Evolutionary conservation across 2,113 vertebrate genomes (phyloP), one percentile per base, ranked within the genome.

Genomic region (Caracal caracal): DNA sequence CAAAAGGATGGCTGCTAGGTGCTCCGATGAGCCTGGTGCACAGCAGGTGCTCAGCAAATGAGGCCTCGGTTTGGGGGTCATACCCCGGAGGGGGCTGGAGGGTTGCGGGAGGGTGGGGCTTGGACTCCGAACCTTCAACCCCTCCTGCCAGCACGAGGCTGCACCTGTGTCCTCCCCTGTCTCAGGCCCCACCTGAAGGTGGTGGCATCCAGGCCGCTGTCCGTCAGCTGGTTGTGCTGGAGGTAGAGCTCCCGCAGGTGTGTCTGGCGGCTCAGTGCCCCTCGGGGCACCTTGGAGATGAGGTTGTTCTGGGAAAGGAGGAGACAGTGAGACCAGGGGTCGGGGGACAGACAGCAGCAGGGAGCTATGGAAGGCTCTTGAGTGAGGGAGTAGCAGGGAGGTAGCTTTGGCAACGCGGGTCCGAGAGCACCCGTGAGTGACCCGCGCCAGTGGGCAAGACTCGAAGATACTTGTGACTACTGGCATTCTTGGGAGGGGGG

Each of bases 241-340:
- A 98, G 98, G 71, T 98, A 90, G 28, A 98, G 97, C 40, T 98
- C 98, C 0, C 98, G 97, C n/a, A 98, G 98, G 1, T 93, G 94
- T 20, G 86, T 80, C 88, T 98, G 98, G 40, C 86, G 93, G 90
- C 95, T 96, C 70, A 98, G 94, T 4, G 98, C 98, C 26, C 98
- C 98, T 68, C 97, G 95, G 28, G 98, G 98, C 63, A 98, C 96
- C 81, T 97, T 97, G 92, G 97, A 80, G 84, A 98, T 98, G 53
- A 85, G 85, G 65, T 98, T 98, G 88, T 98, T 97, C 98, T 98
- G 94, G 68, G 37, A 78, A 93, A 43, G 22, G 47, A 59, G 71
- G 30, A 47, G 65, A 83, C 37, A 26, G 19, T 11, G 56, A 79
- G 6, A 24, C 6, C 0, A 2, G 13, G 19, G 40, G 22, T 24